phyloP scores from a whole-genome alignment of 2,888 invertebrate species.

The Crematogaster levior region DNA sequence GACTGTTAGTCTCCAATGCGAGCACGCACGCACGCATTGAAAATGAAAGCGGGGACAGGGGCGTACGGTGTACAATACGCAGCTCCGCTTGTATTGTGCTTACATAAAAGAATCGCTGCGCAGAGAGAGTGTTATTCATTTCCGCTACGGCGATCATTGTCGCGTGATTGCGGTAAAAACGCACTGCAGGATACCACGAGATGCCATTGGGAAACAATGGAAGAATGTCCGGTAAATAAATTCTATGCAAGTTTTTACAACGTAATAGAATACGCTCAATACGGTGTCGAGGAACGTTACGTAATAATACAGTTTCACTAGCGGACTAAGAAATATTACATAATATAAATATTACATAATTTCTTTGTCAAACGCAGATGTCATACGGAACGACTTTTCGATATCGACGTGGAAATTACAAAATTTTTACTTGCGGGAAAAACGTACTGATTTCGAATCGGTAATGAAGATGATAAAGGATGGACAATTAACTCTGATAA shows the following conservation, averaged over 20 bases:
- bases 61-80: neutral
- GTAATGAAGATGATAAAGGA: neutral
- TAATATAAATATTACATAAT: neutral
- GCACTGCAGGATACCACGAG: neutral
- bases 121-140: constrained; percentile 36
- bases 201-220: neutral
- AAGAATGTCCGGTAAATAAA: neutral
- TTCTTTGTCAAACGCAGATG: neutral
- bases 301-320: neutral
- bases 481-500: neutral
- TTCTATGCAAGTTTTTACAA: constrained; percentile 1
- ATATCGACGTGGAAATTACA: neutral
- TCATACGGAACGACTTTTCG: neutral
- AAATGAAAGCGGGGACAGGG: constrained; percentile 41
- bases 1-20: constrained; percentile 32
- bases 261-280: neutral
- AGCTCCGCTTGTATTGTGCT: constrained; percentile 25
- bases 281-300: too few relatives aligned
- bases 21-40: constrained; percentile 19
- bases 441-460: neutral
- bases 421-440: neutral
- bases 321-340: neutral
- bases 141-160: constrained; percentile 37
- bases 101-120: constrained; percentile 32
- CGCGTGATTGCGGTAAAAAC: constrained; percentile 14